Evolutionary conservation across 2,113 vertebrate species (phyloP).

Genomic region (Colinus virginianus): DNA sequence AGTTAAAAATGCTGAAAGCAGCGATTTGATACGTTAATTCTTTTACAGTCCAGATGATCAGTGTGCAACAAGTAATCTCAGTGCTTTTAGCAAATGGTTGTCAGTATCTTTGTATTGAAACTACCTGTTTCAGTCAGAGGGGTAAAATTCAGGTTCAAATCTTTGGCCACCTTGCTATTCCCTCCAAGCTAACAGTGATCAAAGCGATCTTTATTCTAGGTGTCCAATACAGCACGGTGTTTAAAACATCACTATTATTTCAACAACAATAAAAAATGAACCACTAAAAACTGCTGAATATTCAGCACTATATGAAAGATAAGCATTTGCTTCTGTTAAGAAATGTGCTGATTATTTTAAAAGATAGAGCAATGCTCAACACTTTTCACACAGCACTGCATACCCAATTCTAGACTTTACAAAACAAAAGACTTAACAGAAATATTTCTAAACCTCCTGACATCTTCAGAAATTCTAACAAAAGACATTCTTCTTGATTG

Average conservation of each 20-base stretch:
- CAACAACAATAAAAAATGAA: slow-evolving; percentile 5
- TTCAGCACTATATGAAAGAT: background rate
- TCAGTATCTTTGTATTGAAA: background rate
- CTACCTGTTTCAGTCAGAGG: background rate
- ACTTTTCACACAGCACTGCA: background rate
- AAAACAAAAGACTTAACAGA: slow-evolving; percentile 50
- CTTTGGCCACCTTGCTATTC: background rate
- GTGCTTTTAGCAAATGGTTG: background rate
- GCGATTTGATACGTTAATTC: background rate
- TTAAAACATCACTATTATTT: background rate
- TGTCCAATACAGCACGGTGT: background rate
- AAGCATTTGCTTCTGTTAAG: slow-evolving; percentile 16
- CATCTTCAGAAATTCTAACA: slow-evolving; percentile 53
- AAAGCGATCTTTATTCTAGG: background rate
- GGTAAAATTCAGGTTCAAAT: background rate
- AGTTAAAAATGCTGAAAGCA: background rate
- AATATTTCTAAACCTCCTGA: slow-evolving; percentile 50
- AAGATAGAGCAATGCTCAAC: background rate
- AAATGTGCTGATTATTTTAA: slow-evolving; percentile 29
- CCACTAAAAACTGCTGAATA: slow-evolving; percentile 20
- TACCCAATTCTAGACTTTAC: background rate
- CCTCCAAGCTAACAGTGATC: background rate
- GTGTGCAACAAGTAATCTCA: background rate
- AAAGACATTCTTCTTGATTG: slow-evolving; percentile 27
- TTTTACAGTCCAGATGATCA: background rate